Percentiles rank a stretch among this genome's conserved stretches.
phyloP scores from a whole-genome alignment of 2,113 vertebrate genomes.

The Nothoprocta perdicaria region DNA sequence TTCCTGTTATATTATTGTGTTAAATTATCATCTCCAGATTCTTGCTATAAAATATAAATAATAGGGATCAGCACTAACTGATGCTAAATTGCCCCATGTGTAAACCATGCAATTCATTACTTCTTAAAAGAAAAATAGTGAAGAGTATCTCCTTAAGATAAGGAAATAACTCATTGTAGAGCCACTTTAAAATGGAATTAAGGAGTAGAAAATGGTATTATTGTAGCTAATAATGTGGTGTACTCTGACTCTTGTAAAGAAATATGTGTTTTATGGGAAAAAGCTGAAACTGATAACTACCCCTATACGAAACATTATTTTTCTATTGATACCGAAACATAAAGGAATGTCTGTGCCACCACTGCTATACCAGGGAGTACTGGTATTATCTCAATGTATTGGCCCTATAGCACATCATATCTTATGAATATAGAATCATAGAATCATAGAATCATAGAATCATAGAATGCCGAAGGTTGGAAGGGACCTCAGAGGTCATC shows the following conservation, averaged over 20 bases:
- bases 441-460: no score
- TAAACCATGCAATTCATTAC: neutral
- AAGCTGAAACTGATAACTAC: neutral
- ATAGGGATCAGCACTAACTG: neutral
- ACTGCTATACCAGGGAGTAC: fast-evolving
- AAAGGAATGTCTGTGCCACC: neutral
- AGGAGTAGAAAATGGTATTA: neutral
- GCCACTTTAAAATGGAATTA: neutral
- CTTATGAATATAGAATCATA: no score
- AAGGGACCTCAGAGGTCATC: no score
- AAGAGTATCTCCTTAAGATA: neutral
- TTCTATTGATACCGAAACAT: neutral
- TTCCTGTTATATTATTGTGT: neutral
- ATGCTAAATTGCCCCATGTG: neutral
- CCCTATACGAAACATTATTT: neutral
- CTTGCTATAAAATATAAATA: neutral
- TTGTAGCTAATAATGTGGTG: neutral
- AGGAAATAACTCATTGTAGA: neutral
- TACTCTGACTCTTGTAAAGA: neutral
- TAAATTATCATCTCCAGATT: constrained; percentile 1
- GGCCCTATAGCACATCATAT: fast-evolving
- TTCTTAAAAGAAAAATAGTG: neutral
- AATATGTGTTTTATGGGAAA: neutral
- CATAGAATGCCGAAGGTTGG: no score
- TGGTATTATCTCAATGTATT: neutral